Conservation (phyloP, 2,888 invertebrate species). For the Spicauda simplicius region DNA sequence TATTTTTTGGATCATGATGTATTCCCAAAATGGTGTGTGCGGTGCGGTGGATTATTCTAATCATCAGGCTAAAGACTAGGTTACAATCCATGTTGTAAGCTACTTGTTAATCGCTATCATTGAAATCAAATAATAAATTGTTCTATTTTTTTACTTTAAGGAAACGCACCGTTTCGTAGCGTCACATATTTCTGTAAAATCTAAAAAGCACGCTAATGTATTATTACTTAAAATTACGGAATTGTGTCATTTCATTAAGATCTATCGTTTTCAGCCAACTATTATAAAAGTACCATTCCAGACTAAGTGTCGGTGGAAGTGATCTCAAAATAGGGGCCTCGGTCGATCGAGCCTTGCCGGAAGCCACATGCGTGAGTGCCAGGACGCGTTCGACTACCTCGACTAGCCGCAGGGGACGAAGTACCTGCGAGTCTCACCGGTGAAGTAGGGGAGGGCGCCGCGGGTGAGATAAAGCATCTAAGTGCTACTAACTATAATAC, state of each 20-base stretch:
- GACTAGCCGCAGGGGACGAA: conserved; percentile 40
- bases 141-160: neutral
- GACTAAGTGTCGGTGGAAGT: neutral
- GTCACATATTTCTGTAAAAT: neutral
- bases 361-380: conserved; percentile 43
- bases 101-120: too few species aligned
- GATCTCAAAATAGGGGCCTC: conserved; percentile 1
- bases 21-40: neutral
- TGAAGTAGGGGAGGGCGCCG: conserved; percentile 49
- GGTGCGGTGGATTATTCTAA: too few species aligned
- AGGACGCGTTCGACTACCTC: conserved; percentile 43
- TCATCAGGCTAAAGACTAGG: too few species aligned
- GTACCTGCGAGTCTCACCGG: conserved; percentile 48
- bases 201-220: conserved; percentile 9
- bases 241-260: neutral
- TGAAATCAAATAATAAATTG: too few species aligned
- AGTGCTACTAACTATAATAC: conserved; percentile 81
- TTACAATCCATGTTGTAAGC: too few species aligned
- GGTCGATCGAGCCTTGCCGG: conserved; percentile 33
- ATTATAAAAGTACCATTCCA: neutral
- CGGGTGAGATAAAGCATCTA: conserved; percentile 74
- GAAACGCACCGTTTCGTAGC: neutral
- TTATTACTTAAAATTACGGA: neutral
- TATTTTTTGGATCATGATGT: neutral
- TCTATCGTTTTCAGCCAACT: conserved; percentile 3